These are phyloP conservation scores for Eucriotettix oculatus DNA, from an alignment of 2,888 invertebrate species.

Conservation along the genomic window DNA sequence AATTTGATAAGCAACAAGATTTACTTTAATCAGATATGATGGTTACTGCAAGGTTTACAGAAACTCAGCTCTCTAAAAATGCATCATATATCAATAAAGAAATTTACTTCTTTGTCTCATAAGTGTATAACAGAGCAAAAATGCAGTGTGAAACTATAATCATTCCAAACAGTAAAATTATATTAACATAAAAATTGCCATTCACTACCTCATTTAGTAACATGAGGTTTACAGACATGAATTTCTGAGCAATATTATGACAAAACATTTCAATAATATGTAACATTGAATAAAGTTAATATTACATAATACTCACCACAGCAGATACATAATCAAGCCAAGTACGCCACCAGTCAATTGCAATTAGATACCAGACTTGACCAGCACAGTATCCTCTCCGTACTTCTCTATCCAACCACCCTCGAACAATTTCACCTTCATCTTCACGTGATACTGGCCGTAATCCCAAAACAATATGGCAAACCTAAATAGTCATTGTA, in stretches of 20 bases:
- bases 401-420: constrained; percentile 68
- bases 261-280: neutral
- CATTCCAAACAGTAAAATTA: too few species aligned
- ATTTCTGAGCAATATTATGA: neutral
- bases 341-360: constrained; percentile 70
- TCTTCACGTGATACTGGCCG: constrained; percentile 64
- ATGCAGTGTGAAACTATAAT: too few species aligned
- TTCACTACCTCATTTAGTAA: too few species aligned
- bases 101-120: too few species aligned
- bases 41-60: too few species aligned
- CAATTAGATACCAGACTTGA: constrained; percentile 79
- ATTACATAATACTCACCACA: constrained; percentile 1
- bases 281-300: neutral
- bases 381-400: constrained; percentile 58
- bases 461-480: constrained; percentile 74
- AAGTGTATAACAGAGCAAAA: too few species aligned
- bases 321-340: constrained; percentile 55
- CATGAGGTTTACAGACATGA: too few species aligned
- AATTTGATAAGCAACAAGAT: too few species aligned
- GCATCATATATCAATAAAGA: too few species aligned
- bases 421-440: constrained; percentile 65
- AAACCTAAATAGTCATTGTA: constrained; percentile 32
- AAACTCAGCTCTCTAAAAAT: too few species aligned
- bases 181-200: too few species aligned
- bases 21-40: too few species aligned